Base-by-base conservation (phyloP, 2,797 vertebrate species). In the Pangasius mekongensis region DNA sequence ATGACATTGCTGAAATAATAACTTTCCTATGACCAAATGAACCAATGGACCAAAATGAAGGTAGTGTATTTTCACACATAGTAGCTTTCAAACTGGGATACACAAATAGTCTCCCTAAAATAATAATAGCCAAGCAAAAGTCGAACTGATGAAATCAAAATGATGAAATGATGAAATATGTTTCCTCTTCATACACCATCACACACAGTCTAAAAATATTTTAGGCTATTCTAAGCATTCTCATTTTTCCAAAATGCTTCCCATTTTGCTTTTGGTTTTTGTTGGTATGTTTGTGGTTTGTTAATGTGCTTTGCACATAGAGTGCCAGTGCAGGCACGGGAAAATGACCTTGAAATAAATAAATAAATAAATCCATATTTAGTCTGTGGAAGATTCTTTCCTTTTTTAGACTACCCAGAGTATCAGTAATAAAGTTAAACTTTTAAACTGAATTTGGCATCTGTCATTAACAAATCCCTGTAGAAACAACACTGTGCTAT, bases 41-140 rank as follows among this genome's bases (percentile, higher is more conserved):
- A n/a, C 58, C 24, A 47, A 33, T 33, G 33, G 33, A 64, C 1
- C 9, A 83, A 64, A 64, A 83, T 10, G 39, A 83, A n/a, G 13
- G 14, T 2, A n/a, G 2, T n/a, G 24, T 18, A 64, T 64, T 64
- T 66, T 52, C 10, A 69, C 62, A 52, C 0, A 1, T 20, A 30
- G 56, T 39, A 47, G 58, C 24, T 83, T 64, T n/a, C 39, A n/a
- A n/a, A 64, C 58, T n/a, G 24, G 60, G 39, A 64, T 83, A 18
- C 80, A 83, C 36, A 64, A 83, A 83, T 39, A 83, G 82, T 67
- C 82, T 84, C 47, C n/a, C 64, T 84, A 52, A 33, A 84, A 84
- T 54, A 69, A 84, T 36, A 84, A 14, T 54, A 33, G 2, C 18
- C 27, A 69, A 14, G 24, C 58, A 64, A 83, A 82, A 47, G 36